These are phyloP conservation scores for Drosophila pegasa DNA, from an alignment of 2,888 invertebrate species.

Conservation along the genomic window DNA sequence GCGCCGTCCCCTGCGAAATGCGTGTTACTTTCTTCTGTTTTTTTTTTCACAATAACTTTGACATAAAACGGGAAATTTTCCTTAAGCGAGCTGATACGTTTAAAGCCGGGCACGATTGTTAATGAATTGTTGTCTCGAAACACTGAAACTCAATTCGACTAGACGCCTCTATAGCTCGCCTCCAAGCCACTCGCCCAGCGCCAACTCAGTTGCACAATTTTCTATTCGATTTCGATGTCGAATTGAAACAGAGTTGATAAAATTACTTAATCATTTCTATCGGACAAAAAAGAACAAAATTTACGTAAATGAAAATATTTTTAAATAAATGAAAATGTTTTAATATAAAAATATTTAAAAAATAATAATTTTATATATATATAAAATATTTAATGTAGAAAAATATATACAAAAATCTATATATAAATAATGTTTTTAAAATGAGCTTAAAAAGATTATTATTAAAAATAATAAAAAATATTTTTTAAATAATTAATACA, in stretches of 20 bases:
- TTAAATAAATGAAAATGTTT: too few species aligned
- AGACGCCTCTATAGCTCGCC: not conserved
- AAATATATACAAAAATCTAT: too few species aligned
- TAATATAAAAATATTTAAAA: too few species aligned
- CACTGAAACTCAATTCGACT: not conserved
- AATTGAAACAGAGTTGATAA: not conserved
- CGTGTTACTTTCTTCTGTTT: not conserved
- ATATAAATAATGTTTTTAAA: too few species aligned
- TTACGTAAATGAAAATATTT: too few species aligned
- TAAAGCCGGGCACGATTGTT: conserved; percentile 17
- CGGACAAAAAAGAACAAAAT: too few species aligned
- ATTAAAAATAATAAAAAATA: too few species aligned
- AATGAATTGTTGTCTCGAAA: conserved; percentile 18
- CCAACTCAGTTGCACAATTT: conserved; percentile 5
- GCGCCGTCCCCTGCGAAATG: conserved; percentile 1
- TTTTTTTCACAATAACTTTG: conserved; percentile 32
- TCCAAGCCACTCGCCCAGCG: not conserved
- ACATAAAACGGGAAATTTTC: conserved; percentile 41
- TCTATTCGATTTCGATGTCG: not conserved
- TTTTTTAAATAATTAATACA: too few species aligned
- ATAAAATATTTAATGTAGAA: too few species aligned
- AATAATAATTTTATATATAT: too few species aligned
- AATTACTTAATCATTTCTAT: too few species aligned
- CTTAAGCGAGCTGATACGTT: not conserved
- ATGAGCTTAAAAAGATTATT: too few species aligned